phyloP scores from a whole-genome alignment of 2,888 invertebrate species.

The Cryptus viduatorius region DNA sequence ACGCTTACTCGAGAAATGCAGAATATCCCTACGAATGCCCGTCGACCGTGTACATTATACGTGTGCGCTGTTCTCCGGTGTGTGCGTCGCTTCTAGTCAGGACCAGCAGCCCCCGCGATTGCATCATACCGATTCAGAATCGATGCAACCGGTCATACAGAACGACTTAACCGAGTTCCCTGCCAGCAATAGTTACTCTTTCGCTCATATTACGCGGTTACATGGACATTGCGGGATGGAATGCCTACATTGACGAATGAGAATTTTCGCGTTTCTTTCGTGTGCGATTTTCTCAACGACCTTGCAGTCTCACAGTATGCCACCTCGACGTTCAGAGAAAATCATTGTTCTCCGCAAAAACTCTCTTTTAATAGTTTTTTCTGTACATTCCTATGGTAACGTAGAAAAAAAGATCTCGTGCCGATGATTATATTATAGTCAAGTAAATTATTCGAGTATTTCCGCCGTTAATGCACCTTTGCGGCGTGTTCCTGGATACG shows the following conservation, averaged over 20 bases:
- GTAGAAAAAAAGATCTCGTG: neutral
- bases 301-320: neutral
- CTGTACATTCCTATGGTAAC: neutral
- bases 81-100: neutral
- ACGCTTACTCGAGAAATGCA: conserved; percentile 18
- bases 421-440: no score
- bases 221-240: neutral
- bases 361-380: conserved; percentile 8
- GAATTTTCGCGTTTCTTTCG: neutral
- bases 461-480: no score
- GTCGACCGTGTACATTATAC: neutral
- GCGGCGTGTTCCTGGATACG: no score
- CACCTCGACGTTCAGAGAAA: conserved; percentile 7
- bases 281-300: conserved; percentile 5
- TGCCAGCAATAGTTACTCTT: neutral
- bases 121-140: conserved; percentile 57
- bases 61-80: neutral
- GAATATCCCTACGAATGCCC: neutral
- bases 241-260: neutral
- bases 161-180: conserved; percentile 22
- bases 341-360: neutral
- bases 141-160: conserved; percentile 54
- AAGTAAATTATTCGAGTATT: no score
- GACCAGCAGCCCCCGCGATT: conserved; percentile 57
- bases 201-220: conserved; percentile 11